These are phyloP conservation scores for Chitala chitala DNA, from an alignment of 2,113 vertebrate genomes.

Conservation along the genomic window DNA sequence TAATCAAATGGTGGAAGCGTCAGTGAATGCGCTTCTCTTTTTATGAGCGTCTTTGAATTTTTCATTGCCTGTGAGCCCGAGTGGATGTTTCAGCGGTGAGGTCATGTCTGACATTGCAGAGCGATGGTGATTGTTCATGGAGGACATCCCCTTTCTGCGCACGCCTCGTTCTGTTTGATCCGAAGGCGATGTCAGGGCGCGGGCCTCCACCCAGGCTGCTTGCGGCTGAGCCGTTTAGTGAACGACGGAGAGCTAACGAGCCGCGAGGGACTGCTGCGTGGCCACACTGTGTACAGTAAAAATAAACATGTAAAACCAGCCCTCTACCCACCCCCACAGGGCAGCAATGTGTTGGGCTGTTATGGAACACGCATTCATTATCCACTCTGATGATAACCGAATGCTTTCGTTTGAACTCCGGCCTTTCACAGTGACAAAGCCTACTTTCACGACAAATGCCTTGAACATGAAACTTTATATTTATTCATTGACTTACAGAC, in stretches of 20 bases:
- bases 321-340: too few species aligned
- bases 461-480: too few species aligned
- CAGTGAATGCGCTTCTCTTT: neutral
- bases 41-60: neutral
- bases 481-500: too few species aligned
- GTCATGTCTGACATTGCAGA: constrained; percentile 20
- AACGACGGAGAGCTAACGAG: neutral
- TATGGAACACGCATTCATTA: too few species aligned
- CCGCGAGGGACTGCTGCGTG: neutral
- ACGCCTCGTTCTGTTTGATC: neutral
- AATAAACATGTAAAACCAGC: too few species aligned
- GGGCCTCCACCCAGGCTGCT: too few species aligned
- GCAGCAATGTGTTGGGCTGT: too few species aligned
- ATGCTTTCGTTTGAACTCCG: too few species aligned
- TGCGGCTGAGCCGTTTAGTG: neutral
- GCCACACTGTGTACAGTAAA: neutral
- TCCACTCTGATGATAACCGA: too few species aligned
- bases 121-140: neutral
- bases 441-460: too few species aligned
- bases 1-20: neutral
- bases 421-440: too few species aligned
- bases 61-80: constrained; percentile 4
- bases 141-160: neutral
- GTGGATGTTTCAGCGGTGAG: constrained; percentile 23
- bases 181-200: neutral